These are phyloP conservation scores for Aulostomus chinensis DNA, from an alignment of 2,797 vertebrate genomes.

Conservation along the genomic window DNA sequence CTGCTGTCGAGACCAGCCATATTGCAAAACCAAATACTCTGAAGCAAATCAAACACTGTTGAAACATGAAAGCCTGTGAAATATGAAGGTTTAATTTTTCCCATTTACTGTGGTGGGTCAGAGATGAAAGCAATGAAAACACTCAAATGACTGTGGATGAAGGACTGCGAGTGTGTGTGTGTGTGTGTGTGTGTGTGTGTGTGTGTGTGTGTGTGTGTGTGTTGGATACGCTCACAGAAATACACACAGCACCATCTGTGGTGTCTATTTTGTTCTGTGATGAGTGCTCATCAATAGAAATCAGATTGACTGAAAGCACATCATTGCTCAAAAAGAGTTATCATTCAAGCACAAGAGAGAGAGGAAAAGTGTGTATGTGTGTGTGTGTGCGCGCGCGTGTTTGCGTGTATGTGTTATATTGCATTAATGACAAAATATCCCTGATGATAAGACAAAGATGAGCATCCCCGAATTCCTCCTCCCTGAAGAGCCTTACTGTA, in stretches of 20 bases:
- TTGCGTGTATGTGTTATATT: background rate
- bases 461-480: too few species aligned
- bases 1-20: background rate
- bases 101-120: constrained; percentile 28
- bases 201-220: too few species aligned
- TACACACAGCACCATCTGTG: constrained; percentile 34
- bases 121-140: constrained; percentile 30
- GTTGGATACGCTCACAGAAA: background rate
- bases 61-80: constrained; percentile 35
- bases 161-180: background rate
- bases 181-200: too few species aligned
- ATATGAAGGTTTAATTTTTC: constrained; percentile 46
- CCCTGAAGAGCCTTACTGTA: background rate
- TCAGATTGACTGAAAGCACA: constrained; percentile 26
- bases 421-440: too few species aligned
- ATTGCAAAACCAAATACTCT: constrained; percentile 6
- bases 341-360: background rate
- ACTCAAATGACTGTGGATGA: constrained; percentile 21
- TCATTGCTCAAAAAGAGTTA: constrained; percentile 18
- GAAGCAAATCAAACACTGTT: constrained; percentile 31
- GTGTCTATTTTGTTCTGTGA: constrained; percentile 25
- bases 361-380: too few species aligned
- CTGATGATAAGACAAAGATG: too few species aligned
- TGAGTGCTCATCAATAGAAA: constrained; percentile 35
- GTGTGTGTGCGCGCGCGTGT: background rate